Conservation (phyloP, 2,113 vertebrate genomes). For the Cyprinodon tularosa region DNA sequence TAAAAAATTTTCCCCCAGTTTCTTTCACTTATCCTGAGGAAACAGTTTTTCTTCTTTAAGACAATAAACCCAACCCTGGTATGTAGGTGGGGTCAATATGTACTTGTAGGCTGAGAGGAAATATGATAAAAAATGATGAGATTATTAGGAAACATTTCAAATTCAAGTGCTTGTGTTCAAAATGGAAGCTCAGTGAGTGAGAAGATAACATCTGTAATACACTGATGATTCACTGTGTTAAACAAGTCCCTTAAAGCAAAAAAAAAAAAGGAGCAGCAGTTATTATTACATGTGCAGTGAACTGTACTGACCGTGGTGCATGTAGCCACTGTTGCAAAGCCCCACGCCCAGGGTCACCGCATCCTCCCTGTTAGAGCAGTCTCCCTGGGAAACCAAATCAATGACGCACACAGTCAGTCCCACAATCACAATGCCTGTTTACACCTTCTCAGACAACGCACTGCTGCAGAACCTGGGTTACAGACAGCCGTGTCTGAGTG, state of each 20-base stretch:
- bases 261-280: background rate
- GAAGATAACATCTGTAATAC: background rate
- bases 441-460: conserved; percentile 37
- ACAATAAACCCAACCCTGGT: too few species aligned
- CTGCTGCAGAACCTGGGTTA: conserved; percentile 8
- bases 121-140: background rate
- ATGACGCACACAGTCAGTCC: conserved; percentile 62
- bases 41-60: too few species aligned
- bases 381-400: conserved; percentile 84
- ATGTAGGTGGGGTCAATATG: conserved; percentile 2
- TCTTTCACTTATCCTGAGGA: too few species aligned
- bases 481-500: background rate
- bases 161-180: background rate
- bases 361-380: conserved; percentile 94
- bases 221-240: background rate
- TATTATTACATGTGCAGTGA: background rate
- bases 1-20: too few species aligned
- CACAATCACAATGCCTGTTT: conserved; percentile 43
- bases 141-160: background rate
- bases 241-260: background rate
- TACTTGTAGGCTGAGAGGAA: conserved; percentile 1
- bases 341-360: conserved; percentile 94
- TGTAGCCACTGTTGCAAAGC: conserved; percentile 97
- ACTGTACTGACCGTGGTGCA: conserved; percentile 93
- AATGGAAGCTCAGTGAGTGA: background rate